Base-by-base conservation (phyloP, 2,113 vertebrate genomes). In the Leptocoma aspasia region DNA sequence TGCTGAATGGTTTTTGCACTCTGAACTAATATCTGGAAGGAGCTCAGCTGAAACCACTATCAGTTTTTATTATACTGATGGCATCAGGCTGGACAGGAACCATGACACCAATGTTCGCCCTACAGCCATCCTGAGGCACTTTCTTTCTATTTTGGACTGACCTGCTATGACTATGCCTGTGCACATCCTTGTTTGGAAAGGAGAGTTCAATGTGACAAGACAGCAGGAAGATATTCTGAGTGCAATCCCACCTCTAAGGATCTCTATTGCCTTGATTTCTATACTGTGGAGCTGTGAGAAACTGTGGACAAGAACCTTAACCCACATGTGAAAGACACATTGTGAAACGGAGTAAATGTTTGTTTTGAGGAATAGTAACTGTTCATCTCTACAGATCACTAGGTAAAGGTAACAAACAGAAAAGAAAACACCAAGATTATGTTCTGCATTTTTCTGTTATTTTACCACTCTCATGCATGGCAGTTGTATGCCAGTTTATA, bases 61-160 rank as follows among this genome's bases (percentile, higher is more conserved):
- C 39, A 37, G 50, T 31, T 92, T 88, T 89, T 87, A 33, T 95
- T 86, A 45, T 24, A 84, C 49, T 68, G 61, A 61, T 79, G 78
- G 59, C 78, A 64, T 86, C 63, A 47, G 83, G 50, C 54, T 95
- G 59, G 69, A 73, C 72, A 69, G 84, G 54, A 97, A 80, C 84
- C 80, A n/a, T 66, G 66, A 54, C 75, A 89, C 47, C 69, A 54
- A 4, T 17, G 42, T 63, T 81, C 11, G 6, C 63, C 81, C 65
- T 37, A 64, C 50, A 89, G 79, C 47, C 73, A 77, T 33, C 53
- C 86, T 65, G 71, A 96, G 61, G 78, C 57, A 71, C 27, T n/a
- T 39, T 21, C 53, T 72, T 92, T 95, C 86, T 95, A 15, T 88
- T 95, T 95, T 82, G 60, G 72, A 77, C 75, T 82, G 65, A 61